Evolutionary conservation across 2,888 invertebrate genomes (phyloP), one percentile per base, ranked within the genome.

Genomic region (Eurytoma adleriae): DNA sequence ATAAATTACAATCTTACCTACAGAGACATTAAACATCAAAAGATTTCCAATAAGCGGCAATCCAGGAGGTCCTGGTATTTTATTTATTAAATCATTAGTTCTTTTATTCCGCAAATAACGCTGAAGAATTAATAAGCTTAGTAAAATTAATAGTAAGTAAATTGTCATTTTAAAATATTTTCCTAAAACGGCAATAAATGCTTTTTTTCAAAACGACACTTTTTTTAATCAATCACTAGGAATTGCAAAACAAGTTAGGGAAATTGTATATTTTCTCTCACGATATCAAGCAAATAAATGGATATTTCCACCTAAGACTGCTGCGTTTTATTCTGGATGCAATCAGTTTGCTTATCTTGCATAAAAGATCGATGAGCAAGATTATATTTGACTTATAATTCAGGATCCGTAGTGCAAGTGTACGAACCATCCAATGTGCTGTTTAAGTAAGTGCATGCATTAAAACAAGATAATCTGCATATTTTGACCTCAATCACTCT

Each of bases 21-120:
- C 18, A 24, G 78, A 24, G 48, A 78, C 72, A 14, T 68, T 78
- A 48, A 78, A 78, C 61, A 73, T 67, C 0, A 71, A 18, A 54
- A 84, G 0, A 79, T 87, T 87, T 3, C 88, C 87, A 16, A 86
- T 5, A 2, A 87, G 1, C 4, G 86, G 87, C 0, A 82, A 0
- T 10, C 70, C 56, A 1, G 66, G 77, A 4, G 89, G 89, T 12
- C 91, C 91, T 0, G 91, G 91, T 78, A 91, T 87, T 85, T 83
- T 87, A 56, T 86, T 83, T 0, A 91, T 81, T 0, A 88, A 70
- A 64, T 85, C 83, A 0, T 84, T 86, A n/a, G 12, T 52, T 78
- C 81, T 83, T 18, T 86, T 87, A 91, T 84, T 78, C 24, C 69
- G 80, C 50, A 83, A 40, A 18, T 75, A 72, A 67, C 71, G 74